Conservation (phyloP, 2,888 invertebrate genomes). For the Xestia c-nigrum region DNA sequence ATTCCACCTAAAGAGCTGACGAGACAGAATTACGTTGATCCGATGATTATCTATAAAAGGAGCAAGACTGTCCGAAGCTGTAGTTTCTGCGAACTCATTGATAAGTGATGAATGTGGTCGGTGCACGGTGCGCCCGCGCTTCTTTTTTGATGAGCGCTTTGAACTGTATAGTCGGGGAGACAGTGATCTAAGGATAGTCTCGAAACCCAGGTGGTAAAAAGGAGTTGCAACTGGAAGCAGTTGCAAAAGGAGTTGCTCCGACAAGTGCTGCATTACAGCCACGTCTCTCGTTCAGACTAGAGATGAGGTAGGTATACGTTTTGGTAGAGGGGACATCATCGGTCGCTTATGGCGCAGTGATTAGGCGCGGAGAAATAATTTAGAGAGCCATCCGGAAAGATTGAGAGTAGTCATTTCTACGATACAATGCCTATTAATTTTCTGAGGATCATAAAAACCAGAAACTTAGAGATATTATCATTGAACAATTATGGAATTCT, state of each 20-base stretch:
- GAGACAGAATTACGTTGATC: constrained; percentile 34
- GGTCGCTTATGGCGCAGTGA: background rate
- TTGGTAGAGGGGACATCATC: background rate
- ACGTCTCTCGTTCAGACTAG: background rate
- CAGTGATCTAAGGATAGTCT: background rate
- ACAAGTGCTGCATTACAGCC: background rate
- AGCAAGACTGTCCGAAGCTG: constrained; percentile 6
- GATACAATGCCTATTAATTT: background rate
- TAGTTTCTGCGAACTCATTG: constrained; percentile 65
- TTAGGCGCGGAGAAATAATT: background rate
- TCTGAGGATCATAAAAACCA: background rate
- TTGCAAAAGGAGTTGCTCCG: background rate
- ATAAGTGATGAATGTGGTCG: constrained; percentile 64
- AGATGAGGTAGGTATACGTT: background rate
- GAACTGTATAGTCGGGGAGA: constrained; percentile 56
- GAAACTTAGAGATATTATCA: background rate
- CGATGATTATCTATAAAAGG: constrained; percentile 44
- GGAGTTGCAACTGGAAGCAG: background rate
- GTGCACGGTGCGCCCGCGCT: constrained; percentile 38
- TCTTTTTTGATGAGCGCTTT: constrained; percentile 54
- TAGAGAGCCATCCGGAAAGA: background rate
- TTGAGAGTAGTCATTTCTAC: background rate
- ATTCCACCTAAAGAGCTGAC: constrained; percentile 26
- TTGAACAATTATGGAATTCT: background rate
- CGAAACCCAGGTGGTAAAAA: background rate